Conservation (phyloP, 2,888 invertebrate species). For the Alloplasta piceator region DNA sequence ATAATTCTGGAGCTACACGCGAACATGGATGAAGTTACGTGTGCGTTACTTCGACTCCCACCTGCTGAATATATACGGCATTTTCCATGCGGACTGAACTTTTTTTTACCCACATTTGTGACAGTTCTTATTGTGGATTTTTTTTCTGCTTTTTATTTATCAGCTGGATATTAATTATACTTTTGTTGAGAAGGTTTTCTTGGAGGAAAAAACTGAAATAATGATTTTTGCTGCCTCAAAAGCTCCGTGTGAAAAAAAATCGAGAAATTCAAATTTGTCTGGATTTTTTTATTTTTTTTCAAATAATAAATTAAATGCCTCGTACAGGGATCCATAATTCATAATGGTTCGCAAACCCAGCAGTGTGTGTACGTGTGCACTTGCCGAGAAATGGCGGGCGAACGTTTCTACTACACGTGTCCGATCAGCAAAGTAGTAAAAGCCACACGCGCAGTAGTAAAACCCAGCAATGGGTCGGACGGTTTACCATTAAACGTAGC, state of each 20-base stretch:
- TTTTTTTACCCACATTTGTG: not conserved
- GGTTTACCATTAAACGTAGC: not conserved
- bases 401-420: constrained; percentile 13
- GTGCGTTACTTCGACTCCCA: constrained; percentile 17
- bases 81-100: not conserved
- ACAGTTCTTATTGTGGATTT: not conserved
- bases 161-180: not conserved
- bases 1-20: constrained; percentile 60
- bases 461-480: no score
- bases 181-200: not conserved
- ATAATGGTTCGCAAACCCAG: constrained; percentile 23
- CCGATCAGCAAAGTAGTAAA: constrained; percentile 53
- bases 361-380: constrained; percentile 26
- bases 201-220: no score
- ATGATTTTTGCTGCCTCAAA: no score
- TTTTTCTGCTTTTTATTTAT: not conserved
- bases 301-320: constrained; percentile 3
- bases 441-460: constrained; percentile 33
- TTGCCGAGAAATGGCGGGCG: constrained; percentile 14
- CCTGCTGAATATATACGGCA: constrained; percentile 18
- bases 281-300: not conserved
- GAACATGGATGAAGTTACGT: constrained; percentile 43
- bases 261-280: no score
- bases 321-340: constrained; percentile 14
- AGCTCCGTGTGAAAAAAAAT: no score